Percentiles rank a stretch among this genome's conserved stretches.
phyloP scores from a whole-genome alignment of 2,113 vertebrate genomes.

The Menidia beryllina region DNA sequence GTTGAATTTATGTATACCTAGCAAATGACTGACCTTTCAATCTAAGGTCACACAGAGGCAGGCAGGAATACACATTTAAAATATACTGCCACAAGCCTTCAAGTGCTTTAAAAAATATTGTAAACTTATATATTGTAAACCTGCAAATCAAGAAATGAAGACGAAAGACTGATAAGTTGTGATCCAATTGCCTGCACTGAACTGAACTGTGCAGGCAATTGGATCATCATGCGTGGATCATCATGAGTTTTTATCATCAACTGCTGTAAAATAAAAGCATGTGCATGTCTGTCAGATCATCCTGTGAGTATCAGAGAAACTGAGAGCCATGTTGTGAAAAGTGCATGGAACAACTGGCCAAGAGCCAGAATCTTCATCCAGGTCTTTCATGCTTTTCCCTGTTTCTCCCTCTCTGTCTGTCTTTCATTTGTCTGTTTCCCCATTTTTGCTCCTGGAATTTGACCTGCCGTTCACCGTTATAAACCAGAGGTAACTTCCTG shows the following conservation, averaged over 20 bases:
- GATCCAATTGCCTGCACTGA: background rate
- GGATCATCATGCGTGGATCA: too few relatives aligned
- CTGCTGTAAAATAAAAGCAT: slow-evolving; percentile 22
- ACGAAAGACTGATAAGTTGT: background rate
- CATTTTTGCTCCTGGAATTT: slow-evolving; percentile 29
- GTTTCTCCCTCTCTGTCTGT: slow-evolving; percentile 16
- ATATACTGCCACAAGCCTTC: slow-evolving; percentile 4
- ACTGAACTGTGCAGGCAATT: too few relatives aligned
- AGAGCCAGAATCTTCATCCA: slow-evolving; percentile 25
- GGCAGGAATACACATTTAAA: background rate
- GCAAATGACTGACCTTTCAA: slow-evolving; percentile 20
- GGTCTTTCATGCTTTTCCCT: slow-evolving; percentile 23
- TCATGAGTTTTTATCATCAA: slow-evolving; percentile 36
- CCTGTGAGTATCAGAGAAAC: slow-evolving; percentile 46
- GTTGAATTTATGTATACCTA: slow-evolving; percentile 2
- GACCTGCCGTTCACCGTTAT: slow-evolving; percentile 21
- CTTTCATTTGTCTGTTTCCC: slow-evolving; percentile 29
- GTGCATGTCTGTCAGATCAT: slow-evolving; percentile 16
- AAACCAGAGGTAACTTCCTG: slow-evolving; percentile 40
- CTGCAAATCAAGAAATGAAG: slow-evolving; percentile 3
- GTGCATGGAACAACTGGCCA: slow-evolving; percentile 35
- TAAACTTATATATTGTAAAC: slow-evolving; percentile 16
- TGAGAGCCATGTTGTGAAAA: slow-evolving; percentile 32
- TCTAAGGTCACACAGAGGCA: background rate
- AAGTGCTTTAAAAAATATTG: slow-evolving; percentile 12